Evolutionary conservation across 1,140 invertebrate genomes (phyloP).

Genomic region (Bombus sylvicola): DNA sequence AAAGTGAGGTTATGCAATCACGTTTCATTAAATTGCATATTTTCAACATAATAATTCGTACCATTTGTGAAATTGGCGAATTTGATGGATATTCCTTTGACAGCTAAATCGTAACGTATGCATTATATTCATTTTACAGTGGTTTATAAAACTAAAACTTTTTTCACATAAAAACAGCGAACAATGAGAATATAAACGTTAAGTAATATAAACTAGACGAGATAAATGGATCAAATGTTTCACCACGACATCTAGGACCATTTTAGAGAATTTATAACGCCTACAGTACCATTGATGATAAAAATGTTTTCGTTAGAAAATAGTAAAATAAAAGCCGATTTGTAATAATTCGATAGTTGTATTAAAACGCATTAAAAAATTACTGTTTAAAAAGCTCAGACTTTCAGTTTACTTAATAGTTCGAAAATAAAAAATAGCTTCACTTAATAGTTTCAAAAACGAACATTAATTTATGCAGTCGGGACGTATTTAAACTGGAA

Average conservation of each 20-base stretch:
- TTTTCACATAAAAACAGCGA: not conserved
- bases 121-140: conserved; percentile 64
- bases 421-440: too few relatives aligned
- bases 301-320: too few relatives aligned
- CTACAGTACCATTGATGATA: too few relatives aligned
- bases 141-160: not conserved
- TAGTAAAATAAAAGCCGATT: too few relatives aligned
- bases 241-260: not conserved
- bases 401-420: too few relatives aligned
- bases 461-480: too few relatives aligned
- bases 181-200: not conserved
- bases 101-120: conserved; percentile 71
- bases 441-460: too few relatives aligned
- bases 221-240: not conserved
- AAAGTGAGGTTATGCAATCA: conserved; percentile 71
- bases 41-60: conserved; percentile 40
- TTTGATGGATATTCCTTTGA: conserved; percentile 67
- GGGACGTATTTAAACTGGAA: not conserved
- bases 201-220: not conserved
- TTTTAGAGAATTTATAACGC: not conserved
- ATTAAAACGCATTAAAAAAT: too few relatives aligned
- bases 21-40: not conserved
- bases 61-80: conserved; percentile 79
- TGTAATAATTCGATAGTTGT: too few relatives aligned
- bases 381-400: too few relatives aligned